Evolutionary conservation across 2,113 vertebrate genomes (phyloP).

Genomic region (Lophotis ruficrista): DNA sequence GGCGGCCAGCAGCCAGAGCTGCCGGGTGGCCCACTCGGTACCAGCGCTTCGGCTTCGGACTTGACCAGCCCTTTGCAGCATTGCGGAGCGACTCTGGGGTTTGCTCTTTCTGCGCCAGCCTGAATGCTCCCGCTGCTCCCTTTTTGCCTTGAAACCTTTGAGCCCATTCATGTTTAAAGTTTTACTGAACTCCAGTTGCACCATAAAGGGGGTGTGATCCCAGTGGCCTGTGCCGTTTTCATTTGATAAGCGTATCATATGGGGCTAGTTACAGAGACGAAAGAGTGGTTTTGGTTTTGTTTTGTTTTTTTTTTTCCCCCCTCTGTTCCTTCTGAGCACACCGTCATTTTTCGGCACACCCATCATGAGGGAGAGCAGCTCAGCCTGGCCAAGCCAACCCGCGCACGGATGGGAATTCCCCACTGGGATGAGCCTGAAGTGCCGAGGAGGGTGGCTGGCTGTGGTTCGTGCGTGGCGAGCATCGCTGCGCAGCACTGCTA

Average conservation of each 20-base stretch:
- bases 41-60: accelerated
- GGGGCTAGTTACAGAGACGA: not conserved
- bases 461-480: not conserved
- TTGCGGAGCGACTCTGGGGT: not conserved
- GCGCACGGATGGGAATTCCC: not conserved
- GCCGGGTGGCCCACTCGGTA: accelerated
- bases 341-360: not conserved
- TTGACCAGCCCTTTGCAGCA: not conserved
- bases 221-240: not conserved
- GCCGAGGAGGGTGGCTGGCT: not conserved
- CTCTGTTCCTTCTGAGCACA: not conserved
- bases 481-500: not conserved
- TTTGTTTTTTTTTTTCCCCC: no score
- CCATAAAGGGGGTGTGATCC: accelerated
- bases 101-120: not conserved
- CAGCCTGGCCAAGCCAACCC: not conserved
- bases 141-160: not conserved
- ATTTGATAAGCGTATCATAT: not conserved
- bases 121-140: accelerated
- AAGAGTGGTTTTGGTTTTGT: not conserved
- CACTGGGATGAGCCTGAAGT: not conserved
- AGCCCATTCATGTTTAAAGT: not conserved
- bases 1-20: accelerated
- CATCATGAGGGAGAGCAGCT: not conserved
- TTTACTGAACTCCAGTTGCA: not conserved